A percentile compares a stretch with the other conserved stretches of the same genome.
phyloP scores from a whole-genome alignment of 2,797 vertebrate genomes.

The Catamblyrhynchus diadema region DNA sequence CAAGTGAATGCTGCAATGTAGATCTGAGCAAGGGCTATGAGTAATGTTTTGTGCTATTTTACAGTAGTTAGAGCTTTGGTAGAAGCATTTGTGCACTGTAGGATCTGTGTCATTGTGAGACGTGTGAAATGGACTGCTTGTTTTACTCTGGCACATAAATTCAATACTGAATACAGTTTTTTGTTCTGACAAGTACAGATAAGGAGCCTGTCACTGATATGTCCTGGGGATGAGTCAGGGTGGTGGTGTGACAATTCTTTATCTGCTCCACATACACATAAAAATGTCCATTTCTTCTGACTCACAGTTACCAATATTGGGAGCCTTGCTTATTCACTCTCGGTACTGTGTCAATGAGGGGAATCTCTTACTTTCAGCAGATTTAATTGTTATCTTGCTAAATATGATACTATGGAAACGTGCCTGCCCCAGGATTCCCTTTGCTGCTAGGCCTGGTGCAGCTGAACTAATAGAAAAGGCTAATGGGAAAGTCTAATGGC shows the following conservation, averaged over 20 bases:
- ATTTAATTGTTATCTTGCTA: neutral
- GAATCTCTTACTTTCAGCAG: neutral
- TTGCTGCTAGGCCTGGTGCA: neutral
- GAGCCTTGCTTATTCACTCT: neutral
- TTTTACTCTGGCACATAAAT: neutral
- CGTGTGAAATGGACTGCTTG: neutral
- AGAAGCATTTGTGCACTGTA: neutral
- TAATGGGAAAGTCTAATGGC: slow-evolving; percentile 21
- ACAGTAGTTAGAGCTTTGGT: neutral
- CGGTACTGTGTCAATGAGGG: neutral
- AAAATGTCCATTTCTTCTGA: neutral
- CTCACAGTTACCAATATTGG: neutral
- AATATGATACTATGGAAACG: neutral
- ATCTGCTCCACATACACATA: neutral
- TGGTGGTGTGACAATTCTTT: neutral
- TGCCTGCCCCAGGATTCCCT: neutral
- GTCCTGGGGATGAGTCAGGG: neutral
- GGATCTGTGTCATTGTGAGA: neutral
- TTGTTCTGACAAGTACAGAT: slow-evolving; percentile 28
- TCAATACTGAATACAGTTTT: slow-evolving; percentile 32
- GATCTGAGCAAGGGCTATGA: neutral
- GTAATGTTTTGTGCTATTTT: neutral
- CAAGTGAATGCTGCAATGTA: neutral
- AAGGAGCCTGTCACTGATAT: slow-evolving; percentile 19
- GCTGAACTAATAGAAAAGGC: slow-evolving; percentile 31